Conservation (phyloP, 2,797 vertebrate species). For the Sciaenops ocellatus region DNA sequence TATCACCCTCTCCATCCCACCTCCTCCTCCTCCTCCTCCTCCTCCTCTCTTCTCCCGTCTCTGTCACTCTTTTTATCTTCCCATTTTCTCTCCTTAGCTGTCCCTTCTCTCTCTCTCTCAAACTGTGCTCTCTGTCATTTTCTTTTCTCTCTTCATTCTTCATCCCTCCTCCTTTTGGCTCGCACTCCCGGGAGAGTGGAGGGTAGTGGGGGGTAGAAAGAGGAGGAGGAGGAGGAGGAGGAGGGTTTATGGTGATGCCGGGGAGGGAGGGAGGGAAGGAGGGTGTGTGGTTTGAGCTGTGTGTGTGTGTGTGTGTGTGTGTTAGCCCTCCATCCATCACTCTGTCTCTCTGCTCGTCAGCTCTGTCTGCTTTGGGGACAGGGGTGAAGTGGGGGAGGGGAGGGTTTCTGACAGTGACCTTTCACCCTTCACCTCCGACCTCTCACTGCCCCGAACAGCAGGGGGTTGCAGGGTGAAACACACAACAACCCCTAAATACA, state of each 20-base stretch:
- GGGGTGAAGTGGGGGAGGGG: conserved; percentile 34
- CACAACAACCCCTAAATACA: conserved; percentile 49
- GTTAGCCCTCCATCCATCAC: conserved; percentile 80
- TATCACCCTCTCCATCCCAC: conserved; percentile 64
- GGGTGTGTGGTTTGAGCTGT: conserved; percentile 51
- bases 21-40: conserved; percentile 40
- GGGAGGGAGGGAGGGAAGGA: conserved; percentile 29
- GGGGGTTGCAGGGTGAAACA: conserved; percentile 42
- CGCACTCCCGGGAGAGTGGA: conserved; percentile 38
- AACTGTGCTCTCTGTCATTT: conserved; percentile 61
- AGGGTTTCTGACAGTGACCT: conserved; percentile 71
- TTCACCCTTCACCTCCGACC: conserved; percentile 74
- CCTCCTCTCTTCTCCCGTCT: conserved; percentile 43
- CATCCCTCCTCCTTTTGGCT: conserved; percentile 61
- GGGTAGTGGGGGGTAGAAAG: conserved; percentile 17
- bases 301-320: conserved; percentile 45
- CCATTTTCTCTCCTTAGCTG: conserved; percentile 57
- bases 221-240: conserved; percentile 32
- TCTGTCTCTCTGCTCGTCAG: conserved; percentile 68
- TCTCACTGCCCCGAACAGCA: conserved; percentile 35
- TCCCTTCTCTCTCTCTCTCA: conserved; percentile 41
- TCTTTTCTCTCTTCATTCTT: conserved; percentile 60
- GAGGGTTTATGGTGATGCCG: conserved; percentile 59
- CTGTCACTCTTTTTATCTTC: conserved; percentile 67
- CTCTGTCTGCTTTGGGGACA: conserved; percentile 68